Base-by-base conservation (phyloP, 2,888 invertebrate species). In the Drosophila barbarae region DNA sequence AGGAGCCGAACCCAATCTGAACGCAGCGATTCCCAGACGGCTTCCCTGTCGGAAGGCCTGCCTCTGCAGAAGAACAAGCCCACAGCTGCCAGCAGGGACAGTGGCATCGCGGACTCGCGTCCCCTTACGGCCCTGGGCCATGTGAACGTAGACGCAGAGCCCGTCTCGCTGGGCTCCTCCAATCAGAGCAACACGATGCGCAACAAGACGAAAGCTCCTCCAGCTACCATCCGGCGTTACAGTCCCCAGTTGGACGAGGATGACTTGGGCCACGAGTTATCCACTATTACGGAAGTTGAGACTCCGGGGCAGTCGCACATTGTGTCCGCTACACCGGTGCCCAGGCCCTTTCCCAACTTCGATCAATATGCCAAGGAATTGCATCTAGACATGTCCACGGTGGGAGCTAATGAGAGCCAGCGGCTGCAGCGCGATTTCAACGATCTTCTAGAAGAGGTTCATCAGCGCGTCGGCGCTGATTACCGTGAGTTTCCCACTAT, bases 251-350 rank as follows among this genome's bases (percentile, higher is more conserved):
- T 89, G n/a, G 72, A 83, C 3, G 87, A 87, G 39, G 87, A 88
- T 5, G 86, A 86, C 4, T 42, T 84, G 38, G 87, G 82, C 0
- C 93, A 93, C 77, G 93, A 93, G 85, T 87, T 93, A 42, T 93
- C 93, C 8, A 93, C 93, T 2, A 93, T 93, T 42, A 88, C 92
- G 1, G 93, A 94, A 88, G 92, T 93, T 4, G 93, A 93, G 72
- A 93, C 93, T 0, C 93, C 93, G 1, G 91, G 91, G 74, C 92
- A 93, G 57, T 89, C 90, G n/a, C 85, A 84, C 35, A 57, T 83
- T 8, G 68, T 73, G 18, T 30, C 67, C 8, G 72, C 77, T 7
- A 69, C 67, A 0, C 64, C 61, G 1, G 59, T 60, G 18, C 68
- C 74, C 8, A 35, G 59, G 5, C 61, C 77, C 0, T 89, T 89